Base-by-base conservation (phyloP, 2,888 invertebrate genomes). In the Theretra japonica region DNA sequence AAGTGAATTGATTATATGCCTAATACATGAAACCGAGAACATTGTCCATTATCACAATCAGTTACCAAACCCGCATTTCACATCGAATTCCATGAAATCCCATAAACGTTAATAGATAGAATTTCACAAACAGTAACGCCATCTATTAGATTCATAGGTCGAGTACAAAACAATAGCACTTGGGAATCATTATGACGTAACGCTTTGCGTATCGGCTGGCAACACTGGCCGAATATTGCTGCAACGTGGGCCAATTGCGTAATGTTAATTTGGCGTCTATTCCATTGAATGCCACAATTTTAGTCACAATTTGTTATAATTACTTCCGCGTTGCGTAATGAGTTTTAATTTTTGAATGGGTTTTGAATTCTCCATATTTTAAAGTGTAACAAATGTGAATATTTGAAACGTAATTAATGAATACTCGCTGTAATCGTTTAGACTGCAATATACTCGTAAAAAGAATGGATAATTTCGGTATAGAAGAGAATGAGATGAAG, bases 251-350 rank as follows among this genome's bases (percentile, higher is more conserved):
- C 4, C 53, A 53, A 53, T n/a, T 53, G n/a, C n/a, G 53, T 53
- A n/a, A 53, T 53, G 53, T 19, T n/a, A 53, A 53, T 53, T 53
- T 19, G n/a, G 53, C 53, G 53, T 53, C 53, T 53, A 53, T 53
- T 53, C 53, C n/a, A 53, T 53, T 53, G 6, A 53, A n/a, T 53
- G 6, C n/a, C 19, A 5, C 1, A 53, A 53, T 53, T 53, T 53
- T 19, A 4, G 53, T 53, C 53, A n/a, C n/a, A n/a, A n/a, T 53
- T 53, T n/a, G 53, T n/a, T 5, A 17, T n/a, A 53, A 53, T 53
- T 53, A n/a, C 19, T 53, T 4, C n/a, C n/a, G n/a, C 5, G 53
- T 53, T 41, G 41, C 41, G 41, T 41, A 41, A 41, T 11, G 11
- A 15, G 41, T 41, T 41, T 41, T 41, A 41, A 41, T 41, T 15